Percentiles rank a stretch among this genome's conserved stretches.
These are phyloP conservation scores for Falco punctatus DNA, from an alignment of 2,113 vertebrate genomes.

Conservation along the genomic window DNA sequence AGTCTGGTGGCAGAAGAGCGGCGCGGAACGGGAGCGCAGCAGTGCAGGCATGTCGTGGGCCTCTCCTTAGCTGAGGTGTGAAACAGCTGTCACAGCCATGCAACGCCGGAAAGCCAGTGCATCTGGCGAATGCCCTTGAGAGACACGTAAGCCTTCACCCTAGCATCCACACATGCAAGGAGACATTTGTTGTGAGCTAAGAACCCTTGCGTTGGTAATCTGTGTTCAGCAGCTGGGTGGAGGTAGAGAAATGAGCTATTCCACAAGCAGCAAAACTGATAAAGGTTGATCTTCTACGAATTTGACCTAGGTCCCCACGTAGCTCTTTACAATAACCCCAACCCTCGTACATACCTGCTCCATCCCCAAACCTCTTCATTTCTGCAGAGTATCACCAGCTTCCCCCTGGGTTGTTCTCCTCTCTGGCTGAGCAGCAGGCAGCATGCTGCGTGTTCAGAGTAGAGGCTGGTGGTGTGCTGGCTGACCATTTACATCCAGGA, in stretches of 20 bases:
- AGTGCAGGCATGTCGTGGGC: accelerated
- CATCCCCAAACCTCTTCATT: not conserved
- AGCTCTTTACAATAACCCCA: not conserved
- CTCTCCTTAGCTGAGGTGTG: not conserved
- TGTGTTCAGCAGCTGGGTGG: not conserved
- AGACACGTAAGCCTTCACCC: not conserved
- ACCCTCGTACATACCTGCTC: not conserved
- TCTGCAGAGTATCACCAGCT: not conserved
- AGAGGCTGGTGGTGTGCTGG: not conserved
- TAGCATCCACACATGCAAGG: not conserved
- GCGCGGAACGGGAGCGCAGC: accelerated
- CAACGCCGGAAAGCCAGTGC: not conserved
- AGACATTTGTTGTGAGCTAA: not conserved
- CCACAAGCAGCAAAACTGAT: not conserved
- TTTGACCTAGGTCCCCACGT: not conserved
- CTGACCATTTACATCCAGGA: not conserved
- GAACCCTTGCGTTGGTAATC: not conserved
- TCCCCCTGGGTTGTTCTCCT: not conserved
- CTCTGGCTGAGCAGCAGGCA: not conserved
- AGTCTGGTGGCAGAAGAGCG: not conserved
- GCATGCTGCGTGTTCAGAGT: not conserved
- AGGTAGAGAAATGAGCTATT: not conserved
- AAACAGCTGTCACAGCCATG: not conserved
- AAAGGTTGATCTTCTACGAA: not conserved
- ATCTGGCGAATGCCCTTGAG: not conserved